Conservation (phyloP, 2,797 vertebrate genomes). For the Phaenicophaeus curvirostris region DNA sequence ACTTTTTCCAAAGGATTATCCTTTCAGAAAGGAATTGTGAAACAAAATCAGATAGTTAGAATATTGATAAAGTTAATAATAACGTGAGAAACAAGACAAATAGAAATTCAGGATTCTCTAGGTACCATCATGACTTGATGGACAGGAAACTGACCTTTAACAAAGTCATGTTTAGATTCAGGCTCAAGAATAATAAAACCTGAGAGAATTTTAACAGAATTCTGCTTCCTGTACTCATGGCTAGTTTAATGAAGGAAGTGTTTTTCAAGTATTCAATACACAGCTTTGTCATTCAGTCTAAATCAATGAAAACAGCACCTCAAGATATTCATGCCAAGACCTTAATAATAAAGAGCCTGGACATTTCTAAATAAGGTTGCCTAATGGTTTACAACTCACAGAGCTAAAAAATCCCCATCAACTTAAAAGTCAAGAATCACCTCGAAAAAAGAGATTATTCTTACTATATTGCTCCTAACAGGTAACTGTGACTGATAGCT, state of each 20-base stretch:
- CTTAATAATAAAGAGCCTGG: not conserved
- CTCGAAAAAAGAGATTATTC: not conserved
- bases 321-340: not conserved
- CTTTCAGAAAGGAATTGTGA: not conserved
- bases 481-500: not conserved
- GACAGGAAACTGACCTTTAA: not conserved
- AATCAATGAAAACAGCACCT: not conserved
- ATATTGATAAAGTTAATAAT: not conserved
- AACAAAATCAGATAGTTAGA: not conserved
- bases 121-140: not conserved
- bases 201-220: not conserved
- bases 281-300: not conserved
- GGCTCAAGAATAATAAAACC: not conserved
- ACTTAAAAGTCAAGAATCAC: not conserved
- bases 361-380: not conserved
- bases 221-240: not conserved
- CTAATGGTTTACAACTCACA: not conserved
- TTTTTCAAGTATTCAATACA: not conserved
- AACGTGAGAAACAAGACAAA: not conserved
- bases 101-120: not conserved
- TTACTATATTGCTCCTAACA: not conserved
- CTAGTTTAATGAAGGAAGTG: not conserved
- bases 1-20: not conserved
- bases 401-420: not conserved
- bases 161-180: not conserved